phyloP scores from a whole-genome alignment of 2,888 invertebrate genomes.

The Chironomus tentans region DNA sequence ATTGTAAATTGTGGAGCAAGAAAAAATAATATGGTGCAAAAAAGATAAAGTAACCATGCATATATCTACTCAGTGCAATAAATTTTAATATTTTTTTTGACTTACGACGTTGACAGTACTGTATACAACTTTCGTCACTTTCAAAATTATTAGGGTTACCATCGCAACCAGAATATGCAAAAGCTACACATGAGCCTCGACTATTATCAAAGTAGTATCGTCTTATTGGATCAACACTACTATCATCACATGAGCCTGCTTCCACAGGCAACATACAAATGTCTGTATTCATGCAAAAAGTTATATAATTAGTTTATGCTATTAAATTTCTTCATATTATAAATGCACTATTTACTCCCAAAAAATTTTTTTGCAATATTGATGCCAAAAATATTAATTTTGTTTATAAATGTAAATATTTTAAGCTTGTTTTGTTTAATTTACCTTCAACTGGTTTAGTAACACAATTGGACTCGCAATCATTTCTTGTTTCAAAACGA shows the following conservation, averaged over 20 bases:
- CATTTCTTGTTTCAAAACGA: slow-evolving; percentile 57
- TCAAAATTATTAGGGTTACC: slow-evolving; percentile 81
- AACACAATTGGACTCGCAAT: slow-evolving; percentile 62
- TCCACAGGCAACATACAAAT: slow-evolving; percentile 57
- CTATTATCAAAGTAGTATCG: slow-evolving; percentile 67
- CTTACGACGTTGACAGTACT: slow-evolving; percentile 43
- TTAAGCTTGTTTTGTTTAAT: too few relatives aligned
- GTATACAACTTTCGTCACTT: slow-evolving; percentile 59
- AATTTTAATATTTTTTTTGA: neutral
- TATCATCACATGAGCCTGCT: slow-evolving; percentile 40
- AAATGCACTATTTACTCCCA: slow-evolving; percentile 6
- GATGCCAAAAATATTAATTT: too few relatives aligned
- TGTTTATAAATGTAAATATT: too few relatives aligned
- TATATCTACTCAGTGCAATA: neutral
- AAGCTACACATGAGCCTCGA: slow-evolving; percentile 61
- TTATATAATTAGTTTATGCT: neutral
- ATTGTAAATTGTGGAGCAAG: neutral
- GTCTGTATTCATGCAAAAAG: slow-evolving; percentile 32
- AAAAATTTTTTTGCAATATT: neutral
- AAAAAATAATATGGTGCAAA: neutral
- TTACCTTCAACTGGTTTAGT: neutral
- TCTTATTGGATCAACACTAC: slow-evolving; percentile 47
- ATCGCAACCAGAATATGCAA: slow-evolving; percentile 79
- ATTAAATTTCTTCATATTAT: neutral
- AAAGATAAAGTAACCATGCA: neutral